Evolutionary conservation across 2,113 vertebrate species (phyloP).

Genomic region (Thamnaconus septentrionalis): DNA sequence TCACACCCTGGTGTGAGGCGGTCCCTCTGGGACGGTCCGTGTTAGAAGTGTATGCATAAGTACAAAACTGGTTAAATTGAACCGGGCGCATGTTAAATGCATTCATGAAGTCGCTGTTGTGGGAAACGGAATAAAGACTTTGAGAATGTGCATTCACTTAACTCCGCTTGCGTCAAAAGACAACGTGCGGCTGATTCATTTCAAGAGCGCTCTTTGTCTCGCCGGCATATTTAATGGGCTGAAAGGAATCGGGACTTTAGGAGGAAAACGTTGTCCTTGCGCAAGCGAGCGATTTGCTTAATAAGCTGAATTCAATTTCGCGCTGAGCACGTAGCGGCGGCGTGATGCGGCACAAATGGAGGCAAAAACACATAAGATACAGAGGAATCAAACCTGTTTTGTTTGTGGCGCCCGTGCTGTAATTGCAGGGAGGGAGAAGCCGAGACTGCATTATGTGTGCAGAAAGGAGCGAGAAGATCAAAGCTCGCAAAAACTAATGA

Average conservation of each 20-base stretch:
- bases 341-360: too few species aligned
- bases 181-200: neutral
- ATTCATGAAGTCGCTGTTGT: constrained; percentile 11
- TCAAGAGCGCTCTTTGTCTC: neutral
- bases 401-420: constrained; percentile 13
- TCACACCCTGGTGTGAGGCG: neutral
- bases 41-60: constrained; percentile 21
- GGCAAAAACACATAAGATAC: too few species aligned
- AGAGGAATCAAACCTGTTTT: too few species aligned
- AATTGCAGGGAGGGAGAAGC: constrained; percentile 17
- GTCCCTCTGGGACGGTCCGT: neutral
- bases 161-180: constrained; percentile 3
- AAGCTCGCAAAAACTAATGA: constrained; percentile 45
- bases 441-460: constrained; percentile 19
- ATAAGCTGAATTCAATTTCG: too few species aligned
- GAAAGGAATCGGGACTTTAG: neutral
- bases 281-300: too few species aligned
- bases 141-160: constrained; percentile 2
- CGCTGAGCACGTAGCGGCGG: too few species aligned
- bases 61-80: constrained; percentile 31
- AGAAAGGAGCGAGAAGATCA: constrained; percentile 5
- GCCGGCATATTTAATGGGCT: neutral
- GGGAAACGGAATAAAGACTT: constrained; percentile 1
- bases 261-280: too few species aligned
- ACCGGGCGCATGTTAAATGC: constrained; percentile 27